These are phyloP conservation scores for Dione juno DNA, from an alignment of 2,888 invertebrate genomes.

Conservation along the genomic window DNA sequence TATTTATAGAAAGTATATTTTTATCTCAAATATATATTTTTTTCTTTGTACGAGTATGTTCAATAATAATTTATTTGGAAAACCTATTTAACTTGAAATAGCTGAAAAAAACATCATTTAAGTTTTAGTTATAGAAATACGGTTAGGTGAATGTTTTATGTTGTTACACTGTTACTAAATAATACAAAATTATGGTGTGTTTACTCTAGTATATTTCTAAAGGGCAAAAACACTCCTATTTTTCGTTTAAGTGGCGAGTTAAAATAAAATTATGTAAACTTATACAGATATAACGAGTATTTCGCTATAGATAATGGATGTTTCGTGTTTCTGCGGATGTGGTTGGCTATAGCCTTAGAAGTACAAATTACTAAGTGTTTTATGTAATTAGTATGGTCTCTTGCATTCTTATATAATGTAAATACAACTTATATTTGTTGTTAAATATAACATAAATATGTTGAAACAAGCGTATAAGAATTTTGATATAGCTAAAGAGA, in stretches of 20 bases:
- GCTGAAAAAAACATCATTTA: neutral
- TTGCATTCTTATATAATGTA: no score
- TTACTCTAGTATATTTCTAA: neutral
- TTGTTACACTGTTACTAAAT: no score
- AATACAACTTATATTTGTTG: no score
- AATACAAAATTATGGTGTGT: no score
- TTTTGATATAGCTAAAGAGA: no score
- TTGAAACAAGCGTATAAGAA: no score
- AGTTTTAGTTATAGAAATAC: no score
- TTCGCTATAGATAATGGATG: conserved; percentile 46
- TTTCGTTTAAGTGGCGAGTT: conserved; percentile 29
- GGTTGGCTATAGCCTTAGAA: conserved; percentile 35
- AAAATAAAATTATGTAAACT: conserved; percentile 39
- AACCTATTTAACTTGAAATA: neutral
- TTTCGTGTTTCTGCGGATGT: conserved; percentile 43
- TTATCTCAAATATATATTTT: neutral
- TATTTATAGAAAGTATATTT: conserved; percentile 16
- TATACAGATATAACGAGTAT: conserved; percentile 38
- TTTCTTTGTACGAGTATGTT: neutral
- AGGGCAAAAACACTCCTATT: conserved; percentile 12
- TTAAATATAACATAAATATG: no score
- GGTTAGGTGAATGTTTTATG: neutral
- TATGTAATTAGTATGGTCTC: neutral
- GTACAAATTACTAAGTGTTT: neutral
- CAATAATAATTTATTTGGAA: neutral